phyloP scores from a whole-genome alignment of 2,797 vertebrate genomes.

The Sebastes vulpes region DNA sequence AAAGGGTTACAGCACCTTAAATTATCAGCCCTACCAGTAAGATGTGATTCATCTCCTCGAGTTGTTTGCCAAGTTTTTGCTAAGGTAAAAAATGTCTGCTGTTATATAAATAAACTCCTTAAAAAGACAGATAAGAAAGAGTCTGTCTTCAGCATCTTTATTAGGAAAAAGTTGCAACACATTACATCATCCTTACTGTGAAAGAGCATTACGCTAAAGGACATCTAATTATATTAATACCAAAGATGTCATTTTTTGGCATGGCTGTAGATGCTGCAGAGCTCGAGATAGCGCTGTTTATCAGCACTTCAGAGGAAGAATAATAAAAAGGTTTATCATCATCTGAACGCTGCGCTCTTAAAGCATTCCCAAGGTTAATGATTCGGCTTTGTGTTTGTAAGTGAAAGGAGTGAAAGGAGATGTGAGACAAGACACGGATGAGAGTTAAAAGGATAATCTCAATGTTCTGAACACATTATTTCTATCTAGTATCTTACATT shows the following conservation, averaged over 20 bases:
- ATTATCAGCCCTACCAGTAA: conserved; percentile 40
- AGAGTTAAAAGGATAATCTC: neutral
- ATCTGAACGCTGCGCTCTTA: neutral
- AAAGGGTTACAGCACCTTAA: conserved; percentile 29
- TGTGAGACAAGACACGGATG: neutral
- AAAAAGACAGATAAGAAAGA: conserved; percentile 23
- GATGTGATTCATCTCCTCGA: conserved; percentile 55
- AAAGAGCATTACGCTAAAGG: conserved; percentile 65
- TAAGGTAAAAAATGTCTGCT: conserved; percentile 39
- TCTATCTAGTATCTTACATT: neutral
- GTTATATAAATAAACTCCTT: conserved; percentile 47
- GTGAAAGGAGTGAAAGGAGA: neutral
- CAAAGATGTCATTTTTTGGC: conserved; percentile 61
- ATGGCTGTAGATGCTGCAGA: conserved; percentile 16
- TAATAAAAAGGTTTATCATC: conserved; percentile 31
- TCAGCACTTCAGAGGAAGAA: conserved; percentile 33
- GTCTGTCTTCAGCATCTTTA: conserved; percentile 51
- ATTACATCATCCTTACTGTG: conserved; percentile 72
- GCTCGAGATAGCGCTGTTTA: conserved; percentile 46
- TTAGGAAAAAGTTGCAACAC: conserved; percentile 62
- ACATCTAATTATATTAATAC: conserved; percentile 82
- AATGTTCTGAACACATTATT: neutral
- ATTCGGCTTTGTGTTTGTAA: neutral
- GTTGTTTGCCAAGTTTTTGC: conserved; percentile 53
- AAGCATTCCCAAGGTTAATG: conserved; percentile 4